Base-by-base conservation (phyloP, 1,140 invertebrate genomes). In the Sinonovacula constricta region DNA sequence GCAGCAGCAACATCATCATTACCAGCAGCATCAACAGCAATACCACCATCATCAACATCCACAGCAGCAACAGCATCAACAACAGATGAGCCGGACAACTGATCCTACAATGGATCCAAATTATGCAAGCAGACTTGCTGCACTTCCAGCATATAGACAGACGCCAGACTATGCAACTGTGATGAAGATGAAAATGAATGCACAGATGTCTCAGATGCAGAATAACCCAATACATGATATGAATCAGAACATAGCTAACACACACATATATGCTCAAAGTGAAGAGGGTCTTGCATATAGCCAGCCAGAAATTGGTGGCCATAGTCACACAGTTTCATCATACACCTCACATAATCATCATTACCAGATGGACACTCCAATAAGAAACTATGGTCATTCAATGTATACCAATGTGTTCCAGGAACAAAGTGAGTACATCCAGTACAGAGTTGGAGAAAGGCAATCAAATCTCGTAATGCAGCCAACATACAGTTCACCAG, bases 131-230 rank as follows among this genome's bases (percentile, higher is more conserved):
- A 72, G 86, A 31, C 92, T 93, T 81, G 94, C 95, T 7, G 92
- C 97, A 76, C 90, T 98, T 22, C 97, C 97, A 0, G 95, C 95
- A 0, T 98, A 98, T 89, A 93, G 97, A 39, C 95, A 95, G 28
- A 96, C 96, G 2, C 97, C 97, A 0, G 97, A 98, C 90, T 99
- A 99, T 88, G 96, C 98, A 87, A 97, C 96, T 0, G 97, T 97
- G 5, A 93, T 99, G 56, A 95, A 95, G 87, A 88, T 91, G 45
- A 83, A 91, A 86, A 71, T 89, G 80, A 56, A 57, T 68, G 76
- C 90, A n/a, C 80, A 83, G 30, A 63, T 83, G 10, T 68, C 3
- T n/a, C 78, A 72, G 10, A 79, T 82, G 18, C 22, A 56, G n/a
- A 74, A 78, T 12, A 71, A 63, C 10, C 75, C 71, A 18, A 26